phyloP scores from a whole-genome alignment of 2,797 vertebrate genomes.

The Dallia pectoralis region DNA sequence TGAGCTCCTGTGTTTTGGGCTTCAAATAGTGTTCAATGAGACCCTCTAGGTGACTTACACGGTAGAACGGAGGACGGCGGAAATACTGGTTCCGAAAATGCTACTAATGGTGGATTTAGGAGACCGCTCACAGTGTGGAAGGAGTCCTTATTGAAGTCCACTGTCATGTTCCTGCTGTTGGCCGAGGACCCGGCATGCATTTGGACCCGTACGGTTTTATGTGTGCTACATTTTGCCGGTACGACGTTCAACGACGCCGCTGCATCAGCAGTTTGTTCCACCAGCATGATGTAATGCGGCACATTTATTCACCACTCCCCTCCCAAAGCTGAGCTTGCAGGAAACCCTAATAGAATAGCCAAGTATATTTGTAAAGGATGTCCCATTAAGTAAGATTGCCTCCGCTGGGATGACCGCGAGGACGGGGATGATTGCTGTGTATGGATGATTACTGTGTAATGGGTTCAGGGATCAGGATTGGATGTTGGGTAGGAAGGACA shows the following conservation, averaged over 20 bases:
- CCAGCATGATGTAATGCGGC: conserved; percentile 39
- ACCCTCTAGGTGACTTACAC: not conserved
- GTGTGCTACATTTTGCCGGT: conserved; percentile 20
- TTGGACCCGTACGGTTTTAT: conserved; percentile 19
- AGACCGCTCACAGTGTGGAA: conserved; percentile 8
- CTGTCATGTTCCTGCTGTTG: not conserved
- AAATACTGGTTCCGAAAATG: conserved; percentile 7
- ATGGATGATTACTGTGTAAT: conserved; percentile 47
- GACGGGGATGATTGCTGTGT: conserved; percentile 44
- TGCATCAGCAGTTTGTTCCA: conserved; percentile 47
- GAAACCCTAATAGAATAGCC: conserved; percentile 39
- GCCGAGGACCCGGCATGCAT: conserved; percentile 5
- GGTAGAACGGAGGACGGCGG: not conserved
- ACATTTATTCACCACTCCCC: conserved; percentile 47
- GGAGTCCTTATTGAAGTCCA: conserved; percentile 17
- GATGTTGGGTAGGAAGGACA: conserved; percentile 12
- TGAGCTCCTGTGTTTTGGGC: not conserved
- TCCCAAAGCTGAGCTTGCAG: conserved; percentile 51
- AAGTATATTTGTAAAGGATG: conserved; percentile 44
- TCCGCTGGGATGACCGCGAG: conserved; percentile 41
- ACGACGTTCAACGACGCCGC: conserved; percentile 38
- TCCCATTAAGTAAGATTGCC: conserved; percentile 49
- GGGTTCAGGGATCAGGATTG: conserved; percentile 26
- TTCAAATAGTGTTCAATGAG: not conserved
- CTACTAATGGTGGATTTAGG: conserved; percentile 8